phyloP scores from a whole-genome alignment of 92 coral and sea anemone species.

The Pocillopora meandrina region DNA sequence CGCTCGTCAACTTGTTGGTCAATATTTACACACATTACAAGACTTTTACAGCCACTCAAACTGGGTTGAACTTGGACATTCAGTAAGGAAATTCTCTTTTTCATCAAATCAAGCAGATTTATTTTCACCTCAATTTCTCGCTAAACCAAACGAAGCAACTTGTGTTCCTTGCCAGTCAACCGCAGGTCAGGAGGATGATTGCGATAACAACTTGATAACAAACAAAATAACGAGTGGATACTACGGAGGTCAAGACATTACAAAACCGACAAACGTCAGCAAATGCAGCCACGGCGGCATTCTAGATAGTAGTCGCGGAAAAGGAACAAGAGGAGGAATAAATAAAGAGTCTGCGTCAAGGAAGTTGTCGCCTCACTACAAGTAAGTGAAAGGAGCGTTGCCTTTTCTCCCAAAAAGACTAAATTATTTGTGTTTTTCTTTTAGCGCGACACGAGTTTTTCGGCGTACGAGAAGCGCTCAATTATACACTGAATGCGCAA shows the following conservation, averaged over 20 bases:
- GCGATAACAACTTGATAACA: slow-evolving; percentile 42
- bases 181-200: slow-evolving; percentile 14
- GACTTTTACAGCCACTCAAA: slow-evolving; percentile 80
- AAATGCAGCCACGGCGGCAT: slow-evolving; percentile 74
- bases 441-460: background rate
- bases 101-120: slow-evolving; percentile 4
- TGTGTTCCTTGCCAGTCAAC: slow-evolving; percentile 41
- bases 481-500: background rate
- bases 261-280: slow-evolving; percentile 54
- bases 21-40: slow-evolving; percentile 70
- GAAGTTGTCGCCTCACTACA: slow-evolving; percentile 53
- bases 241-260: slow-evolving; percentile 53
- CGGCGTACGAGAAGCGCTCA: background rate
- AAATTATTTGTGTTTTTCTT: background rate
- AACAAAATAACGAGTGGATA: slow-evolving; percentile 70
- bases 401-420: background rate
- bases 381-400: slow-evolving; percentile 25
- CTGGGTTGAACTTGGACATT: slow-evolving; percentile 64
- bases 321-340: slow-evolving; percentile 54
- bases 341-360: slow-evolving; percentile 58
- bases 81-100: background rate
- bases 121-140: slow-evolving; percentile 12
- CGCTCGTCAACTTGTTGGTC: slow-evolving; percentile 60
- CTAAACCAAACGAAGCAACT: slow-evolving; percentile 52
- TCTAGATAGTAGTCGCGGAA: slow-evolving; percentile 28